Evolutionary conservation across 1,140 invertebrate species (phyloP).

Genomic region (Diachasmimorpha longicaudata): DNA sequence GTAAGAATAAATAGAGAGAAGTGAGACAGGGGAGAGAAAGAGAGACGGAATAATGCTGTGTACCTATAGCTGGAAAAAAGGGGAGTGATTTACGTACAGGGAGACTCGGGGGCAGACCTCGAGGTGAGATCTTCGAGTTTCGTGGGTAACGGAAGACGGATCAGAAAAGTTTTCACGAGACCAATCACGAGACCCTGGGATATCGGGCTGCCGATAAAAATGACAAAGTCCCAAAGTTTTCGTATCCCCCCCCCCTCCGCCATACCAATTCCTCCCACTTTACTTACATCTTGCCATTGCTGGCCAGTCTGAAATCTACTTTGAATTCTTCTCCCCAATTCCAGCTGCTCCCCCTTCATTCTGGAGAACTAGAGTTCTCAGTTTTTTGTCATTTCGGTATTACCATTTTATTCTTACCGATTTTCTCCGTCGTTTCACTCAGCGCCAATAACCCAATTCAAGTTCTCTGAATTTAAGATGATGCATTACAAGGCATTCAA

Average conservation of each 20-base stretch:
- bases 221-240: constrained; percentile 56
- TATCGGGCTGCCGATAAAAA: constrained; percentile 58
- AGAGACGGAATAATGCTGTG: constrained; percentile 28
- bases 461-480: background rate
- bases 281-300: background rate
- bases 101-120: background rate
- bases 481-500: background rate
- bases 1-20: background rate
- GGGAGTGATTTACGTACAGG: constrained; percentile 38
- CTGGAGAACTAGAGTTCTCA: background rate
- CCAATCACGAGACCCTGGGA: constrained; percentile 48
- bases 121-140: constrained; percentile 16
- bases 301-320: constrained; percentile 38
- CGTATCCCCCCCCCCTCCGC: constrained; percentile 14
- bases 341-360: background rate
- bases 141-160: constrained; percentile 44
- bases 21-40: constrained; percentile 9
- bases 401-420: background rate
- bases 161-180: constrained; percentile 53
- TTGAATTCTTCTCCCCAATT: constrained; percentile 24
- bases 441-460: background rate
- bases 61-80: background rate
- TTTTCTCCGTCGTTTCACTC: background rate
- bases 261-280: background rate
- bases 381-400: constrained; percentile 5